These are phyloP conservation scores for Gari tellinella DNA, from an alignment of 2,888 invertebrate species.

Conservation along the genomic window DNA sequence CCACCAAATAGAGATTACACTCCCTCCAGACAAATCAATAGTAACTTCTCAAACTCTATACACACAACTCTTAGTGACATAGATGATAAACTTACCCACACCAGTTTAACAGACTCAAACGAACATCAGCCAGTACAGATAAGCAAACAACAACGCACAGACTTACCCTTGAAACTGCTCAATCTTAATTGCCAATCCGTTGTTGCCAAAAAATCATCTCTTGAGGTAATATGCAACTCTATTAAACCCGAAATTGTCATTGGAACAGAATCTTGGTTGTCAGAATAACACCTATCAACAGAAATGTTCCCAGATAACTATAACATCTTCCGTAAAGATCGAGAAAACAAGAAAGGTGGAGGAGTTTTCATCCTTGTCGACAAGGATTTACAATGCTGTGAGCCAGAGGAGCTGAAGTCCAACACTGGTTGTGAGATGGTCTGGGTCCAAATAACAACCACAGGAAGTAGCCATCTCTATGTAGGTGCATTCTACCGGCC, in stretches of 20 bases:
- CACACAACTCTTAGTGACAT: not conserved
- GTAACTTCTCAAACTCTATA: not conserved
- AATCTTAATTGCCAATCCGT: slow-evolving; percentile 23
- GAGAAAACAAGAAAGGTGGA: not conserved
- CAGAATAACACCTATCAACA: slow-evolving; percentile 1
- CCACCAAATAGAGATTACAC: not conserved
- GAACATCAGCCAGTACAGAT: not conserved
- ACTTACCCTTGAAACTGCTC: slow-evolving; percentile 11
- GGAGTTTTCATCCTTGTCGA: slow-evolving; percentile 18
- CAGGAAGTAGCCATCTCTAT: slow-evolving; percentile 11
- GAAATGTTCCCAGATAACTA: not conserved
- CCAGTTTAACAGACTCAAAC: not conserved
- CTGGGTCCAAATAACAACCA: slow-evolving; percentile 10
- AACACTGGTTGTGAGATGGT: slow-evolving; percentile 11
- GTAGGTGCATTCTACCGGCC: slow-evolving; percentile 20
- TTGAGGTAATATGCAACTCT: slow-evolving; percentile 12
- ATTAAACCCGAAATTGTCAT: slow-evolving; percentile 20
- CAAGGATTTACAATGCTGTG: slow-evolving; percentile 9
- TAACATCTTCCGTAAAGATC: not conserved
- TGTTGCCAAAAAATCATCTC: slow-evolving; percentile 5
- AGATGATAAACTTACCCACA: not conserved
- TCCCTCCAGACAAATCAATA: not conserved
- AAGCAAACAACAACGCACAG: not conserved
- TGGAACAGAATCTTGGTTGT: slow-evolving; percentile 19
- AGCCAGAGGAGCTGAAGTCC: slow-evolving; percentile 4